Conservation (phyloP, 2,888 invertebrate genomes). For the Acrocyrtus sp. region DNA sequence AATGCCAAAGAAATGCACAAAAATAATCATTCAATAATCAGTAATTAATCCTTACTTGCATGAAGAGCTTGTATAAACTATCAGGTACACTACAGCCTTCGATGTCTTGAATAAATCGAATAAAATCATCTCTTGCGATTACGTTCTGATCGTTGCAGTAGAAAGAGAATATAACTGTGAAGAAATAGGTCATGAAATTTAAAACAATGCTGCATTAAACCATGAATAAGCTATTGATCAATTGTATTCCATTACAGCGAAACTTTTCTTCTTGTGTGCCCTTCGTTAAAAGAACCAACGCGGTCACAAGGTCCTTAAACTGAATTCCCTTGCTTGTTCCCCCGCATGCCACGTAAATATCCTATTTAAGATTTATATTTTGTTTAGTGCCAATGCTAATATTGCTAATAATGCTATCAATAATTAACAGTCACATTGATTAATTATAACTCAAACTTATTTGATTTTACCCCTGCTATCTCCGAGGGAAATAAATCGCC, state of each 20-base stretch:
- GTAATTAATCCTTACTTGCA: conserved; percentile 65
- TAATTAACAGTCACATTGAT: background rate
- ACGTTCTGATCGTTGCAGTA: conserved; percentile 84
- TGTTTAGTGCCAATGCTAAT: too few species aligned
- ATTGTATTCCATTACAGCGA: conserved; percentile 70
- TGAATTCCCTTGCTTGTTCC: conserved; percentile 83
- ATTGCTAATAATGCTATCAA: too few species aligned
- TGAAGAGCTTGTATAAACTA: conserved; percentile 68
- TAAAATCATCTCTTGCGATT: conserved; percentile 80
- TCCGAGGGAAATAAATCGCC: conserved; percentile 86
- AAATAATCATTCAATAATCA: background rate
- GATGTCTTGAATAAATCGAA: conserved; percentile 68
- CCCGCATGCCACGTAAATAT: conserved; percentile 85
- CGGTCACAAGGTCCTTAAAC: conserved; percentile 85
- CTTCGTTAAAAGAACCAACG: conserved; percentile 85
- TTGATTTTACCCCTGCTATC: conserved; percentile 75
- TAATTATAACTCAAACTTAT: background rate
- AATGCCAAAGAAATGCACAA: too few species aligned
- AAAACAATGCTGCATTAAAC: conserved; percentile 1
- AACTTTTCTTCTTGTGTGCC: conserved; percentile 88
- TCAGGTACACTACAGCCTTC: conserved; percentile 69
- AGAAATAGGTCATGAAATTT: conserved; percentile 7
- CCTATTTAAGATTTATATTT: conserved; percentile 66
- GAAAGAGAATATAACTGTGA: conserved; percentile 83
- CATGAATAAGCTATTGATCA: background rate